These are phyloP conservation scores for Dryadula phaetusa DNA, from an alignment of 2,888 invertebrate genomes.

Conservation along the genomic window DNA sequence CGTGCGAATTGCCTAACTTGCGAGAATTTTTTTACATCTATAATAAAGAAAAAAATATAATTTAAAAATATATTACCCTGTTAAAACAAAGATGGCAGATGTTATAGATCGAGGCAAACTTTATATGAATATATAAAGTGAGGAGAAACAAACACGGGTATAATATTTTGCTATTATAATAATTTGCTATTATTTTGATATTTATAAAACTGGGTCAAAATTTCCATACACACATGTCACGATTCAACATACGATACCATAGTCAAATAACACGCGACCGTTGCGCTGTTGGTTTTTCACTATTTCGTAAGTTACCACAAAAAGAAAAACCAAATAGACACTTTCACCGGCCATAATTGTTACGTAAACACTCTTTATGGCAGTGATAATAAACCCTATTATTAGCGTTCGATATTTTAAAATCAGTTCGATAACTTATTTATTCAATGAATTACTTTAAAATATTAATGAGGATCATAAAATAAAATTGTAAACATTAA, in stretches of 20 bases:
- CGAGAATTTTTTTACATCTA: too few relatives aligned
- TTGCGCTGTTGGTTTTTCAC: constrained; percentile 7
- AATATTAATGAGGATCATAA: too few relatives aligned
- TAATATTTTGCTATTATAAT: too few relatives aligned
- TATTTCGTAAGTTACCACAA: constrained; percentile 37
- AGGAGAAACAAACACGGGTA: too few relatives aligned
- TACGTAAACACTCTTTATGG: constrained; percentile 31
- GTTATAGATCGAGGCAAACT: too few relatives aligned
- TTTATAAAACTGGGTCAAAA: background rate
- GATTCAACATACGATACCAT: background rate
- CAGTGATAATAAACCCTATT: constrained; percentile 14
- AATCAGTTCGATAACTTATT: background rate
- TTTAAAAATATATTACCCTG: too few relatives aligned
- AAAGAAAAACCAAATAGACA: constrained; percentile 30
- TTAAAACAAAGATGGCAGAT: too few relatives aligned
- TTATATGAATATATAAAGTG: too few relatives aligned
- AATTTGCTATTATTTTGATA: background rate
- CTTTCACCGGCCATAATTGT: constrained; percentile 34
- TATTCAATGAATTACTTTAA: too few relatives aligned
- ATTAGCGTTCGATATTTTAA: background rate
- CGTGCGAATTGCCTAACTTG: too few relatives aligned
- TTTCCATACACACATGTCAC: background rate
- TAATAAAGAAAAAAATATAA: too few relatives aligned
- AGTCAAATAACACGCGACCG: background rate
- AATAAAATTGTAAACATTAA: too few relatives aligned